These are phyloP conservation scores for Mamestra brassicae DNA, from an alignment of 2,888 invertebrate genomes.

Conservation along the genomic window DNA sequence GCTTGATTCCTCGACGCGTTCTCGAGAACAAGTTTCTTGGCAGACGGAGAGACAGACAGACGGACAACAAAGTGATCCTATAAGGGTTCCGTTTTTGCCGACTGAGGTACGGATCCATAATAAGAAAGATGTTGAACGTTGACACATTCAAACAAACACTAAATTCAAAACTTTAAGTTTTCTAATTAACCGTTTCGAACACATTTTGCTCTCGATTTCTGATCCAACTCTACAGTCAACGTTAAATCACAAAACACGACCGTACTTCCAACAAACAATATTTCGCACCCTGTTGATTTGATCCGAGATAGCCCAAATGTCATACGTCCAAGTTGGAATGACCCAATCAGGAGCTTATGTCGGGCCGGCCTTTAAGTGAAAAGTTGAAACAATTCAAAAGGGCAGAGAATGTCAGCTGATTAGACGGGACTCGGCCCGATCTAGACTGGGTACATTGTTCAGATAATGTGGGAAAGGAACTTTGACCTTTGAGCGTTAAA, in stretches of 20 bases:
- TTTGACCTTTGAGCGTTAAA: slow-evolving; percentile 42
- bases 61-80: no score
- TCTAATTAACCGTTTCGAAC: background rate
- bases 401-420: slow-evolving; percentile 57
- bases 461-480: slow-evolving; percentile 58
- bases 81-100: no score
- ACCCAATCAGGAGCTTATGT: slow-evolving; percentile 50
- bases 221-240: background rate
- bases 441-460: slow-evolving; percentile 48
- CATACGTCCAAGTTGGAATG: slow-evolving; percentile 46
- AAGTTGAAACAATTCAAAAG: slow-evolving; percentile 55
- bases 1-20: no score
- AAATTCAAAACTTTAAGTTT: background rate
- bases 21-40: no score
- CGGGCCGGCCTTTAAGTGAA: slow-evolving; percentile 41
- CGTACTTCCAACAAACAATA: slow-evolving; percentile 31
- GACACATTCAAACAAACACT: no score
- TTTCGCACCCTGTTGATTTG: slow-evolving; percentile 33
- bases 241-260: background rate
- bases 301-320: slow-evolving; percentile 38
- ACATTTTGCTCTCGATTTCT: background rate
- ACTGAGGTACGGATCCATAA: no score
- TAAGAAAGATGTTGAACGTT: no score
- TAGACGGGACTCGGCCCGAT: slow-evolving; percentile 36
- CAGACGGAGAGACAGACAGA: no score